These are phyloP conservation scores for Nemapogon koenigi DNA, from an alignment of 2,888 invertebrate genomes.

Conservation along the genomic window DNA sequence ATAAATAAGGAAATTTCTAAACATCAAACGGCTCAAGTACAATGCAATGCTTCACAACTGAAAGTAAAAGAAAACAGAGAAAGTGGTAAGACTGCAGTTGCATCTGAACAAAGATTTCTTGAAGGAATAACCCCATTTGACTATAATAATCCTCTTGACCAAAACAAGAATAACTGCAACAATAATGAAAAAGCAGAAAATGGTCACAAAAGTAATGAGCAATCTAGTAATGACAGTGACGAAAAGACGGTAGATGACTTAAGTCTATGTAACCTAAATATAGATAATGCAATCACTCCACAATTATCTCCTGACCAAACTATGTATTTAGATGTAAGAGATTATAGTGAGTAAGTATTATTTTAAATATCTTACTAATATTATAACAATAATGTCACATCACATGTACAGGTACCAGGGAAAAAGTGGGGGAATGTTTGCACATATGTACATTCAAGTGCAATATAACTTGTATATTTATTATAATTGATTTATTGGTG, in stretches of 20 bases:
- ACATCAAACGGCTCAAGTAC: constrained; percentile 43
- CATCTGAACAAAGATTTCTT: constrained; percentile 38
- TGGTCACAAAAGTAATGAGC: neutral
- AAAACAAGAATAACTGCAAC: constrained; percentile 12
- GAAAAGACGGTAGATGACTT: constrained; percentile 52
- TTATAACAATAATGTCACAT: too few relatives aligned
- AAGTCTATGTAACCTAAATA: constrained; percentile 51
- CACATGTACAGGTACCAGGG: too few relatives aligned
- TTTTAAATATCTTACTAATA: constrained; percentile 5
- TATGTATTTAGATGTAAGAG: constrained; percentile 49
- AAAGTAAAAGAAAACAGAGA: constrained; percentile 51
- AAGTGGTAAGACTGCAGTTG: constrained; percentile 31
- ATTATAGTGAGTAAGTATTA: constrained; percentile 52
- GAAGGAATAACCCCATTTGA: constrained; percentile 42
- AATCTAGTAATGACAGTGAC: constrained; percentile 19
- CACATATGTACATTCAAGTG: too few relatives aligned
- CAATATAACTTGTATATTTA: too few relatives aligned
- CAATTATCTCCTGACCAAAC: constrained; percentile 52
- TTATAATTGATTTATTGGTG: too few relatives aligned
- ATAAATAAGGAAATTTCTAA: constrained; percentile 46
- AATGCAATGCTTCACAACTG: constrained; percentile 48
- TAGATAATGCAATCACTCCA: constrained; percentile 53
- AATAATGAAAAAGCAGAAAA: constrained; percentile 19
- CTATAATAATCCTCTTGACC: constrained; percentile 16
- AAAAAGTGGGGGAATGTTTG: too few relatives aligned